Base-by-base conservation (phyloP, 1,140 invertebrate genomes). In the Euura lappo region DNA sequence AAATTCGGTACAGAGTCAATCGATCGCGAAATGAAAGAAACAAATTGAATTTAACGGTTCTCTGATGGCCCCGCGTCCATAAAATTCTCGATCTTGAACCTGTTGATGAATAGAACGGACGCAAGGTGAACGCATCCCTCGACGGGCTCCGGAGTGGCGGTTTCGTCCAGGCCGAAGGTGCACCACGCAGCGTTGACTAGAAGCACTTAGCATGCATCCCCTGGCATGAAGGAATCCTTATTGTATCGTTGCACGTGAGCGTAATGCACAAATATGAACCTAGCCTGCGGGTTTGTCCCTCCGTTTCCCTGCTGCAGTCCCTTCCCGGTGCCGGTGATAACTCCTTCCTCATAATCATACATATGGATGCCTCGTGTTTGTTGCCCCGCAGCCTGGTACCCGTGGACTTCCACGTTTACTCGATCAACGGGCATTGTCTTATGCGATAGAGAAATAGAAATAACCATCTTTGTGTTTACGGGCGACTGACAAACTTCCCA, bases 201-300 rank as follows among this genome's bases (percentile, higher is more conserved):
- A 8, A 60, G 69, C 45, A 47, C 44, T 88, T 88, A 85, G 79
- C 84, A 87, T 87, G 86, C 86, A 86, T 85, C 86, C 83, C 84
- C 84, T 80, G 85, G 84, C 86, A 87, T 83, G 78, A 79, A 83
- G 84, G 85, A 88, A 86, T 88, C 86, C 86, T 88, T 88, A 87
- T 88, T 88, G 86, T 88, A 86, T 87, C 84, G 84, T 83, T 86
- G 85, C 85, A 88, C 86, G 86, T 87, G 86, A 88, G 81, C 74
- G 82, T 87, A 87, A 87, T 88, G 84, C 84, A 85, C 80, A 88
- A 88, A 85, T 83, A 80, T 83, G 82, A 83, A 84, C 82, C 51
- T 83, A 78, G 78, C 75, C 79, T 82, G 79, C 82, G 80, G 83
- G 82, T 80, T 78, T 78, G 78, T 60, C 8, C 51, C 51, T 60